phyloP scores from a whole-genome alignment of 2,113 vertebrate species.

The Amphiprion percula region DNA sequence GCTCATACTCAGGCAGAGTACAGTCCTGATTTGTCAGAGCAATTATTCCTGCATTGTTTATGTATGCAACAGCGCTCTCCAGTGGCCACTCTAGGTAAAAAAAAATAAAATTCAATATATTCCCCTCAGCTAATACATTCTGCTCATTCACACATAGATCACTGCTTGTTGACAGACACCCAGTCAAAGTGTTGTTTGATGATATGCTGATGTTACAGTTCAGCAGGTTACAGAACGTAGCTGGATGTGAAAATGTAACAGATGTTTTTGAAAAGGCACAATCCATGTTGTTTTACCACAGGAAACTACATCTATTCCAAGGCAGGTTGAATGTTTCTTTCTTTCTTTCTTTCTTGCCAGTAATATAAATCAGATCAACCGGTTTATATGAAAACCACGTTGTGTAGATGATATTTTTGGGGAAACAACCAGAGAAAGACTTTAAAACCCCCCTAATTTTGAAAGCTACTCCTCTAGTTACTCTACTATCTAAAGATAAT shows the following conservation, averaged over 20 bases:
- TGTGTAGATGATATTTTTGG: no score
- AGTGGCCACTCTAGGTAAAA: conserved; percentile 46
- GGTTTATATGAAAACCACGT: no score
- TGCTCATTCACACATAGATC: neutral
- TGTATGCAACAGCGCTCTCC: conserved; percentile 68
- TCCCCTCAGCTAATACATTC: neutral
- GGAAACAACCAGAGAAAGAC: no score
- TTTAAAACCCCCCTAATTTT: no score
- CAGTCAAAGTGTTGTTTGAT: neutral
- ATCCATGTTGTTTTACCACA: neutral
- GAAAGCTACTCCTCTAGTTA: no score
- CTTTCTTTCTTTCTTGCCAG: no score
- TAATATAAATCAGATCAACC: no score
- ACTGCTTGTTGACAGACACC: neutral
- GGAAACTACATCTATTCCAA: neutral
- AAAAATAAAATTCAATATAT: neutral
- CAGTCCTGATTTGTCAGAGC: conserved; percentile 10
- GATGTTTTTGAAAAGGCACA: neutral
- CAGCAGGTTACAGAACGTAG: neutral
- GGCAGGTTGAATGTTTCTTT: no score
- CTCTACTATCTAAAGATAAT: no score
- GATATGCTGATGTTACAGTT: neutral
- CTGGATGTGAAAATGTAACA: conserved; percentile 8
- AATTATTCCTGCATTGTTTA: conserved; percentile 25
- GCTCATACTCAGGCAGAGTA: conserved; percentile 1